These are phyloP conservation scores for Ligdia adustata DNA, from an alignment of 2,888 invertebrate species.

Conservation along the genomic window DNA sequence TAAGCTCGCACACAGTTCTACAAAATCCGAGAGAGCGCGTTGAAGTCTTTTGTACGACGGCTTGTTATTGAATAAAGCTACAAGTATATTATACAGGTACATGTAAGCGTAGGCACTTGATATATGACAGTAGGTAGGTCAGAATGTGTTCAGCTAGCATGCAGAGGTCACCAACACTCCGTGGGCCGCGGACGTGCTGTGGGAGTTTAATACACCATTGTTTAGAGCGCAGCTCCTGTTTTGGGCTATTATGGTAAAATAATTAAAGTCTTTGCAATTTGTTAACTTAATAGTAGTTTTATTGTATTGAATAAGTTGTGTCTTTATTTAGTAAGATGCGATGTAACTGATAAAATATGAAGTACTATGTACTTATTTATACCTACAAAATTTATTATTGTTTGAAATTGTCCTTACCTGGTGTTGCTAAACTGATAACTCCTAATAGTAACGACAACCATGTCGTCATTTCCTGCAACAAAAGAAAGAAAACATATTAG, in stretches of 20 bases:
- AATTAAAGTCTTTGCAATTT: slow-evolving; percentile 5
- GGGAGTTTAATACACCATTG: slow-evolving; percentile 21
- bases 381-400: no score
- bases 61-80: no score
- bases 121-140: slow-evolving; percentile 1
- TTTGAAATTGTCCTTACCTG: slow-evolving; percentile 67
- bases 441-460: slow-evolving; percentile 64
- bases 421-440: slow-evolving; percentile 64
- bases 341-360: no score
- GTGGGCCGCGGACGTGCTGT: slow-evolving; percentile 12
- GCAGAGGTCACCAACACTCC: slow-evolving; percentile 7
- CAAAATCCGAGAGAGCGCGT: no score
- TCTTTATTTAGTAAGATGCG: no score
- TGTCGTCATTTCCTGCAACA: slow-evolving; percentile 66
- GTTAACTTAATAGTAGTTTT: background rate
- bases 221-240: slow-evolving; percentile 4
- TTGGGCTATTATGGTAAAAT: slow-evolving; percentile 1
- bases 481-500: slow-evolving; percentile 39
- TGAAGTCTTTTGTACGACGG: no score
- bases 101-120: slow-evolving; percentile 8
- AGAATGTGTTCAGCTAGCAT: background rate
- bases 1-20: no score
- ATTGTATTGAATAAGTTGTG: no score
- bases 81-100: no score
- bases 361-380: no score